Evolutionary conservation across 2,888 invertebrate species (phyloP).

Genomic region (Lycophotia porphyrea): DNA sequence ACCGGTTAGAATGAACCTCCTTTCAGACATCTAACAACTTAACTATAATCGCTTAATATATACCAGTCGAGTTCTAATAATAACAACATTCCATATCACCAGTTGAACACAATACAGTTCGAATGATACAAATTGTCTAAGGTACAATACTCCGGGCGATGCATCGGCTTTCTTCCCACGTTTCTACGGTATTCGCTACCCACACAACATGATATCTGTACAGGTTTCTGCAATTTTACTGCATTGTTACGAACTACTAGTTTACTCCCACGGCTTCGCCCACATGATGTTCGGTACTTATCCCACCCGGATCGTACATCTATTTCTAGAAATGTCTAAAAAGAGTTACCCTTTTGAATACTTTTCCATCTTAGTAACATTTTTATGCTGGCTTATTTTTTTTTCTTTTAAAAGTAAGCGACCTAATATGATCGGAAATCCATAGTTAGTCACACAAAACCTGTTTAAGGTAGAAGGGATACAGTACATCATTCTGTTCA

Average conservation of each 20-base stretch:
- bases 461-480: too few species aligned
- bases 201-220: constrained; percentile 24
- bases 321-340: too few species aligned
- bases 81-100: background rate
- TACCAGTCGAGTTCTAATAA: background rate
- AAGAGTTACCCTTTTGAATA: background rate
- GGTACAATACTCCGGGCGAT: too few species aligned
- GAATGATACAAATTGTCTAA: constrained; percentile 8
- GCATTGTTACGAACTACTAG: constrained; percentile 7
- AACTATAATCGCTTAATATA: background rate
- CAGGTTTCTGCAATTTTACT: constrained; percentile 1
- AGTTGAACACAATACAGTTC: background rate
- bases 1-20: background rate
- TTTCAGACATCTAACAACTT: background rate
- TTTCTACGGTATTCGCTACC: constrained; percentile 1
- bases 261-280: background rate
- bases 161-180: constrained; percentile 24
- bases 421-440: background rate
- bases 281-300: background rate
- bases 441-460: too few species aligned
- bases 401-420: background rate
- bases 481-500: too few species aligned
- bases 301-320: background rate
- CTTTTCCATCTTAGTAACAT: background rate
- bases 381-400: background rate